Evolutionary conservation across 2,888 invertebrate species (phyloP).

Genomic region (Drosophila differens): DNA sequence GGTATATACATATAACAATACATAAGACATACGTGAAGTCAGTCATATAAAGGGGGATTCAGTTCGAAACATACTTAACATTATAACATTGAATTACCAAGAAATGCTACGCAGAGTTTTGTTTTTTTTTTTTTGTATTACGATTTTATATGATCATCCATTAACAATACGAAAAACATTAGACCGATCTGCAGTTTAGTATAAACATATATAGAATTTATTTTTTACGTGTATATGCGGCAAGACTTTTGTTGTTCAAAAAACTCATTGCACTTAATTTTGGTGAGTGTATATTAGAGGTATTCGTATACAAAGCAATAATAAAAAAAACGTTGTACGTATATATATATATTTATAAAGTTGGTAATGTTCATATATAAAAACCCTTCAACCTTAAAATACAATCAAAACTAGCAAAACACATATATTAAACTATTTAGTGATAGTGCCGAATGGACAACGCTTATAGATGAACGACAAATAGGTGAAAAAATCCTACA

Average conservation of each 20-base stretch:
- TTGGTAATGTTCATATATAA: constrained; percentile 19
- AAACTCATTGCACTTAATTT: constrained; percentile 61
- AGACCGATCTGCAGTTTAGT: constrained; percentile 55
- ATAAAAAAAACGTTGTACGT: constrained; percentile 11
- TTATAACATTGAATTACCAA: constrained; percentile 79
- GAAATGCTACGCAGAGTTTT: constrained; percentile 65
- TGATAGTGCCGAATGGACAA: constrained; percentile 34
- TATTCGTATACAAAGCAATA: constrained; percentile 58
- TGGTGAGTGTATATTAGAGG: constrained; percentile 28
- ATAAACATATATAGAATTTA: constrained; percentile 43
- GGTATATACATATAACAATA: constrained; percentile 78
- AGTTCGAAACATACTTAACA: constrained; percentile 78
- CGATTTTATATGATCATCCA: constrained; percentile 40
- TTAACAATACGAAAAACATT: constrained; percentile 71
- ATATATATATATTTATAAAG: constrained; percentile 22
- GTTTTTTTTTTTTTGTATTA: constrained; percentile 3
- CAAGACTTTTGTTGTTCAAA: constrained; percentile 53
- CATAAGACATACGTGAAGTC: constrained; percentile 79
- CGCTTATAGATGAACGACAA: constrained; percentile 7
- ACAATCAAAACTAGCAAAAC: constrained; percentile 51
- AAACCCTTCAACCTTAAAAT: constrained; percentile 43
- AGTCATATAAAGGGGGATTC: constrained; percentile 65
- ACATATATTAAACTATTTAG: constrained; percentile 30
- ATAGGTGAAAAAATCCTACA: background rate
- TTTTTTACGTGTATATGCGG: constrained; percentile 42